These are phyloP conservation scores for Cheilosia scutellata DNA, from an alignment of 2,888 invertebrate species.

Conservation along the genomic window DNA sequence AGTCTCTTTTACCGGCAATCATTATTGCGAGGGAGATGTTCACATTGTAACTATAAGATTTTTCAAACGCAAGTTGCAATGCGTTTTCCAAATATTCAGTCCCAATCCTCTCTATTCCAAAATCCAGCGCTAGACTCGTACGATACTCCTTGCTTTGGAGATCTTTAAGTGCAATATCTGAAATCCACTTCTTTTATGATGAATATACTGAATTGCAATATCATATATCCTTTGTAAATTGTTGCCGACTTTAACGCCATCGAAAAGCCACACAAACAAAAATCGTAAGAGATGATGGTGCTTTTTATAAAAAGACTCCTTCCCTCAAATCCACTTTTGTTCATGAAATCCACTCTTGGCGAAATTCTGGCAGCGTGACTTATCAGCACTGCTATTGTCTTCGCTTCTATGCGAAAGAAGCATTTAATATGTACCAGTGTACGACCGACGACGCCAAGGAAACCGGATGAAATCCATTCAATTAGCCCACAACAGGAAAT, in stretches of 20 bases:
- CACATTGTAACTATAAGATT: too few species aligned
- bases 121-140: background rate
- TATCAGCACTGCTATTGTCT: slow-evolving; percentile 43
- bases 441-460: background rate
- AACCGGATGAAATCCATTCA: slow-evolving; percentile 56
- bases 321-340: slow-evolving; percentile 58
- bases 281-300: slow-evolving; percentile 50
- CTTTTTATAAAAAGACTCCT: slow-evolving; percentile 27
- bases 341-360: slow-evolving; percentile 54
- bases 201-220: slow-evolving; percentile 1
- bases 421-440: slow-evolving; percentile 11
- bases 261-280: slow-evolving; percentile 13
- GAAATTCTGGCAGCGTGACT: slow-evolving; percentile 58
- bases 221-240: slow-evolving; percentile 9
- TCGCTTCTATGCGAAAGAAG: slow-evolving; percentile 14
- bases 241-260: slow-evolving; percentile 10
- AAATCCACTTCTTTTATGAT: slow-evolving; percentile 54
- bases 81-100: slow-evolving; percentile 3
- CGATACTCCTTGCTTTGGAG: background rate
- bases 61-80: background rate
- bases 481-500: slow-evolving; percentile 56
- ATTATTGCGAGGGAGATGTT: background rate
- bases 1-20: background rate
- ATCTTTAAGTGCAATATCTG: slow-evolving; percentile 21
- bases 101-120: background rate